These are phyloP conservation scores for Lamprotornis superbus DNA, from an alignment of 2,113 vertebrate species.

Conservation along the genomic window DNA sequence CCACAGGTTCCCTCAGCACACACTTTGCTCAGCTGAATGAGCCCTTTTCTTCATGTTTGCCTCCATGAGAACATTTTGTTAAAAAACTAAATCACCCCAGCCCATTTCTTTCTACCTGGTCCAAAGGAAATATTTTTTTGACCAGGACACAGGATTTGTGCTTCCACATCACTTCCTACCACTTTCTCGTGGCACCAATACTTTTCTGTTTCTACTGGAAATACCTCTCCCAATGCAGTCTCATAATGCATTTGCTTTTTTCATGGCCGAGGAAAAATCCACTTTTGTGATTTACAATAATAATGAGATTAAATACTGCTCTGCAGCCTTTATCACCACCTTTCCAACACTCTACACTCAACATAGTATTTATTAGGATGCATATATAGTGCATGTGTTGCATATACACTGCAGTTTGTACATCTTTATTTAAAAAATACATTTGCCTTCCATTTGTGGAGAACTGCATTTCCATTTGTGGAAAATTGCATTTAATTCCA, in stretches of 20 bases:
- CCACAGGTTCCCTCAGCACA: neutral
- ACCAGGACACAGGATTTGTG: neutral
- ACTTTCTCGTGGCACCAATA: neutral
- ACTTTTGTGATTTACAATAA: neutral
- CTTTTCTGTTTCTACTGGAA: neutral
- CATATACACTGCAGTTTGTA: neutral
- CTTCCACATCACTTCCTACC: neutral
- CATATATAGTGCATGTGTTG: neutral
- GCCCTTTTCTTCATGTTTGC: neutral
- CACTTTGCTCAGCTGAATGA: neutral
- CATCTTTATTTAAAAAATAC: neutral
- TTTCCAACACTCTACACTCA: neutral
- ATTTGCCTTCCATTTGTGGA: neutral
- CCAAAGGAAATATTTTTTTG: conserved; percentile 14
- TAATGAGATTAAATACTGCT: neutral
- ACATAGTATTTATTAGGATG: neutral
- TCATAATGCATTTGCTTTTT: neutral
- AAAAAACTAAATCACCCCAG: neutral
- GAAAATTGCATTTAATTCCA: conserved; percentile 5
- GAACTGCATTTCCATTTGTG: neutral
- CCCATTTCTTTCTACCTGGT: neutral
- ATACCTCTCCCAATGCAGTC: neutral
- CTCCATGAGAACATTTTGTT: neutral
- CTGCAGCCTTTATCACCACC: neutral
- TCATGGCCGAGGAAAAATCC: neutral